phyloP scores from a whole-genome alignment of 2,113 vertebrate species.

The Caracal caracal region DNA sequence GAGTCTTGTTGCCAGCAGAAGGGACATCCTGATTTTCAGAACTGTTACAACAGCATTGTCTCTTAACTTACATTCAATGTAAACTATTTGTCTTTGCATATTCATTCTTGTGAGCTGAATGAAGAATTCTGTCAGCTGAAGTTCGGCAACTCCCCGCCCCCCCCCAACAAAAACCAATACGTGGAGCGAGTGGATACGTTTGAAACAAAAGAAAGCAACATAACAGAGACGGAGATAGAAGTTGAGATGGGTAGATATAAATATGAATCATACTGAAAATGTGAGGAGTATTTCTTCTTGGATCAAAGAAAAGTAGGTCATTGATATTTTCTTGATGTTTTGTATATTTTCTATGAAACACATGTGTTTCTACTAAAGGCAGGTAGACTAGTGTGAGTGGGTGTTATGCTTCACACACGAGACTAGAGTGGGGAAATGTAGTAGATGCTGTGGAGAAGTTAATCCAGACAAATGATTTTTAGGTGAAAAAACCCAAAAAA shows the following conservation, averaged over 20 bases:
- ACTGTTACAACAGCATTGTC: no score
- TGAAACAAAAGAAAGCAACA: not conserved
- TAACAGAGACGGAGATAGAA: not conserved
- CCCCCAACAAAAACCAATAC: not conserved
- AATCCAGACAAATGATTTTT: not conserved
- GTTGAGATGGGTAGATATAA: not conserved
- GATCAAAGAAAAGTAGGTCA: not conserved
- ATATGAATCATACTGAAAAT: not conserved
- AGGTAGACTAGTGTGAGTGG: not conserved
- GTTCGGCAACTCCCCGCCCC: not conserved
- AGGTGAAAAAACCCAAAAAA: not conserved
- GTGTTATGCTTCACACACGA: not conserved
- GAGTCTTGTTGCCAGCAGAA: not conserved
- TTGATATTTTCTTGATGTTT: not conserved
- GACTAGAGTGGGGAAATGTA: not conserved
- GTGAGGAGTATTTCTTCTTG: not conserved
- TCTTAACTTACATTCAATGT: not conserved
- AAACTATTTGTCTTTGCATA: not conserved
- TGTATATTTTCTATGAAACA: not conserved
- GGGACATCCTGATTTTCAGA: not conserved
- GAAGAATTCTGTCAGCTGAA: not conserved
- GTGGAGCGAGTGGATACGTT: rapidly evolving
- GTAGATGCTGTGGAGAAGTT: not conserved
- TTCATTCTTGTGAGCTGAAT: not conserved
- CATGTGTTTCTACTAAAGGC: not conserved